These are phyloP conservation scores for Podilymbus podiceps DNA, from an alignment of 2,113 vertebrate genomes.

Conservation along the genomic window DNA sequence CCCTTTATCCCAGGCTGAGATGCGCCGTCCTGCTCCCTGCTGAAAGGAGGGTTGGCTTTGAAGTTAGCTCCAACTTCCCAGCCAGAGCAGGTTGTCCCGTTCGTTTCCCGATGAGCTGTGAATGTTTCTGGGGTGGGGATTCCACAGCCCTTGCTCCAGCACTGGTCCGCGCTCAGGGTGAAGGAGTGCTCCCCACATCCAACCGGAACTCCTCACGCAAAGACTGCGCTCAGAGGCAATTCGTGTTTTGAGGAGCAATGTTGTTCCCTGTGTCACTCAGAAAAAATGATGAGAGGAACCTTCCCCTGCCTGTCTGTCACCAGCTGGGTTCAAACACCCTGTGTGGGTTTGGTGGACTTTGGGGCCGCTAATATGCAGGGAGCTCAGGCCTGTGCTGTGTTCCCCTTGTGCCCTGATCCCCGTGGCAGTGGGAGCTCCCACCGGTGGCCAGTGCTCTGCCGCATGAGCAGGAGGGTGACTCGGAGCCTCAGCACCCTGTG, in stretches of 20 bases:
- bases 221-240: not conserved
- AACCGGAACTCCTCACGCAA: not conserved
- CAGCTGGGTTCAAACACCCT: not conserved
- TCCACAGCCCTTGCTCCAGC: not conserved
- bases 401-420: not conserved
- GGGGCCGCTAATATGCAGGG: rapidly evolving
- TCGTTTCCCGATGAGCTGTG: not conserved
- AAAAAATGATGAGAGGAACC: not conserved
- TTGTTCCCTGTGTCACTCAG: not conserved
- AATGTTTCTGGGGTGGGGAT: not conserved
- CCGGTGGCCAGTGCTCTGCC: rapidly evolving
- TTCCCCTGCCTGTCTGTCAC: not conserved
- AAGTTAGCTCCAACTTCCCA: not conserved
- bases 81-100: not conserved
- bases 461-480: rapidly evolving
- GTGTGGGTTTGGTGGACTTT: not conserved
- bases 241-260: not conserved
- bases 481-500: not conserved
- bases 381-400: not conserved
- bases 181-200: not conserved
- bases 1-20: not conserved
- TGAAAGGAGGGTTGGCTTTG: not conserved
- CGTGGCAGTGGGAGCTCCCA: not conserved
- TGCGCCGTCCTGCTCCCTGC: not conserved
- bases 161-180: not conserved